Conservation (phyloP, 2,113 vertebrate genomes). For the Paramormyrops kingsleyae region DNA sequence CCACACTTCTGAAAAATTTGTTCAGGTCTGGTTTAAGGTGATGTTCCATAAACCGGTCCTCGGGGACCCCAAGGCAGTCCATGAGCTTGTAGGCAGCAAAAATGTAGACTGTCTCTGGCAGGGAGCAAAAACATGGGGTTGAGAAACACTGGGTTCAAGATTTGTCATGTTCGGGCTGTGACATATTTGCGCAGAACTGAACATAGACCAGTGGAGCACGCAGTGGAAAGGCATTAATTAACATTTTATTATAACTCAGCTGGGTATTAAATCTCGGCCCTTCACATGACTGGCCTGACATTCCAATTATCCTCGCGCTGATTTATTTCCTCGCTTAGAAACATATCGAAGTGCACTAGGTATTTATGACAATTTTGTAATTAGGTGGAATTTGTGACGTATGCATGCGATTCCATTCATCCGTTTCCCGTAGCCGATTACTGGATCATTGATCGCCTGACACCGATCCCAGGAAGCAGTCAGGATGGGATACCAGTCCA, state of each 20-base stretch:
- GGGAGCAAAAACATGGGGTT: not conserved
- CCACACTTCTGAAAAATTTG: not conserved
- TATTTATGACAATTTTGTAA: not conserved
- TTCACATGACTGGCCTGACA: not conserved
- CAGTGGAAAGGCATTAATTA: not conserved
- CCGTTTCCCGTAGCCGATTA: not conserved
- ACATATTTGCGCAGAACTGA: not conserved
- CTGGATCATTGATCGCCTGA: not conserved
- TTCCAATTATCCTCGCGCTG: not conserved
- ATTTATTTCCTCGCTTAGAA: not conserved
- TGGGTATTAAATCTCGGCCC: not conserved
- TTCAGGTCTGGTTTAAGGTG: not conserved
- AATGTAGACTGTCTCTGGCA: not conserved
- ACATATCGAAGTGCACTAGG: not conserved
- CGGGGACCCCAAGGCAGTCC: not conserved
- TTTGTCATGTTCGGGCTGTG: not conserved
- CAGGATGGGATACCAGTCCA: not conserved
- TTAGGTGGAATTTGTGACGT: not conserved
- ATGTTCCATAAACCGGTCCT: not conserved
- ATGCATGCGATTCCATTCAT: not conserved
- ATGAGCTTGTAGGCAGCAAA: not conserved
- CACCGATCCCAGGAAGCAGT: not conserved
- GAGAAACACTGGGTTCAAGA: not conserved
- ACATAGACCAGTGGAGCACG: not conserved
- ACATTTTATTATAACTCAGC: conserved; percentile 3